Evolutionary conservation across 2,797 vertebrate species (phyloP).

Genomic region (Loriculus beryllinus): DNA sequence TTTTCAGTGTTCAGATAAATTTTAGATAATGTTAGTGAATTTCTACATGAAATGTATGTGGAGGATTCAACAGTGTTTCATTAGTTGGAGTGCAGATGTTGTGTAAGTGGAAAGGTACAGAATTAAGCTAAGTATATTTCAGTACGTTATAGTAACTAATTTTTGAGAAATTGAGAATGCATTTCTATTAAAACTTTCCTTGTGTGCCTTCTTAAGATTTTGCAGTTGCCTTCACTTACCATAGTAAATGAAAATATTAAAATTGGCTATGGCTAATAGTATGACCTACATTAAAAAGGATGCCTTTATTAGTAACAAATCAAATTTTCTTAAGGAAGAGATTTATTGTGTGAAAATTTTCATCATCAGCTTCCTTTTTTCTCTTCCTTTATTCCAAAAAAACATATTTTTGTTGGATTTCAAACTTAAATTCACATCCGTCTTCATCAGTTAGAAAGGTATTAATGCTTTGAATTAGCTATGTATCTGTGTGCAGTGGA

Average conservation of each 20-base stretch:
- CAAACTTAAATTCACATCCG: constrained; percentile 20
- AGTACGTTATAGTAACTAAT: background rate
- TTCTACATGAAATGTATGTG: background rate
- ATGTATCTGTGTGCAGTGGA: constrained; percentile 7
- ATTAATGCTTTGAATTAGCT: constrained; percentile 41
- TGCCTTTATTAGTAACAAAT: background rate
- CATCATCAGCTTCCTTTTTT: background rate
- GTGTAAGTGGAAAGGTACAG: background rate
- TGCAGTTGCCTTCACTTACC: background rate
- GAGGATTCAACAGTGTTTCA: background rate
- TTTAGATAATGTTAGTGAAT: background rate
- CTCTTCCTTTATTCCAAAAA: too few relatives aligned
- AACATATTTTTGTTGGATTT: background rate
- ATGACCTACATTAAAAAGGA: background rate
- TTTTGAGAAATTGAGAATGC: background rate
- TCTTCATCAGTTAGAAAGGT: constrained; percentile 59
- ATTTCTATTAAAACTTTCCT: background rate
- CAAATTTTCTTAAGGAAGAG: background rate
- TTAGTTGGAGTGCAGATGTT: background rate
- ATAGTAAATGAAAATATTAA: background rate
- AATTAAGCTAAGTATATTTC: background rate
- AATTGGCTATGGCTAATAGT: background rate
- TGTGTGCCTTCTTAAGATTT: background rate
- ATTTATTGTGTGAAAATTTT: background rate
- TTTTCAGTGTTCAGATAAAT: background rate